Evolutionary conservation across 2,797 vertebrate genomes (phyloP), one percentile per base, ranked within the genome.

Genomic region (Paedocypris micromegethes): DNA sequence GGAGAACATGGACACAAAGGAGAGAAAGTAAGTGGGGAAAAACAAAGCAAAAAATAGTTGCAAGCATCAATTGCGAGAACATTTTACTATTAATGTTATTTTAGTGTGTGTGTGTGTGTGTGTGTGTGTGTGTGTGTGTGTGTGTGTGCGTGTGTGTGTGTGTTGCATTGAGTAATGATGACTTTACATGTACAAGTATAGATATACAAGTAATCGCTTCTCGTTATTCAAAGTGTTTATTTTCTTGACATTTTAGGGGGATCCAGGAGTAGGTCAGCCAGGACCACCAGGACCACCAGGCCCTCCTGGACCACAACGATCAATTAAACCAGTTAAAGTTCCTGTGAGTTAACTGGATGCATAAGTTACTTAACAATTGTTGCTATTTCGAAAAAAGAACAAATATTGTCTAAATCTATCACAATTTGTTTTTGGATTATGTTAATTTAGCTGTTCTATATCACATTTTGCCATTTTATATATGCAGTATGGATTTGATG

Each of bases 1-100:
- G 91, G 91, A 79, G 83, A 87, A 68, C 51, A 72, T 54, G 88
- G 90, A 56, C 4, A 63, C 38, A 90, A 90, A 88, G 91, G 91
- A 68, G 87, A 91, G 56, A 93, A 94, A 89, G 90, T 94, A 72
- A 0, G 55, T 5, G 4, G 6, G 23, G 23, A 23, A 23, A 23
- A 23, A 23, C 23, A 23, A 23, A 23, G 23, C 23, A 23, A 23
- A 23, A 23, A 23, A 23, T 23, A 23, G 23, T 1, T 23, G 23
- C 23, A 23, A 23, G 23, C 23, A 23, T 23, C 23, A 23, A 23
- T 23, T 23, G 23, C 23, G 23, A 23, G 23, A 23, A 23, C 23
- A 23, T 23, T 23, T 23, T 23, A 23, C 23, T 23, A 23, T 1
- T 23, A 23, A 23, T 23, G 23, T 23, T 23, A 23, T 23, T 23